Evolutionary conservation across 2,113 vertebrate species (phyloP).

Genomic region (Myocastor coypus): DNA sequence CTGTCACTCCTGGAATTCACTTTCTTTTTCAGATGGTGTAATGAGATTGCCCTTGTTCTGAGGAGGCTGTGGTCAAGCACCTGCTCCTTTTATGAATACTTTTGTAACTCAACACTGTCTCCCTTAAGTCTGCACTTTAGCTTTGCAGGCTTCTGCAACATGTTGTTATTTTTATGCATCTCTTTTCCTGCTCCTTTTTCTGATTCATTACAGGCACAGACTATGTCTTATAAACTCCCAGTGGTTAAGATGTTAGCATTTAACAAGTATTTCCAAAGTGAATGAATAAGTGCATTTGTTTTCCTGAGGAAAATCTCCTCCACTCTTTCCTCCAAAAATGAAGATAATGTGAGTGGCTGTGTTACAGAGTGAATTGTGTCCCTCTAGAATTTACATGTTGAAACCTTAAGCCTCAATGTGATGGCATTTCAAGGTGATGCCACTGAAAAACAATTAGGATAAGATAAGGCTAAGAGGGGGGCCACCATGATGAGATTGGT

Average conservation of each 20-base stretch:
- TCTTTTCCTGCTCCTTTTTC: neutral
- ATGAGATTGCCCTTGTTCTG: neutral
- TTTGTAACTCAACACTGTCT: neutral
- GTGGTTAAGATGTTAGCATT: neutral
- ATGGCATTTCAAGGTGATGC: neutral
- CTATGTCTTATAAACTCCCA: neutral
- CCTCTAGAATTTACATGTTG: no score
- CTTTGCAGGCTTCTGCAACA: neutral
- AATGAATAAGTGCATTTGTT: no score
- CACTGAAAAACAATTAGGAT: neutral
- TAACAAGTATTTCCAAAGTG: neutral
- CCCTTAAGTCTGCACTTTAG: neutral
- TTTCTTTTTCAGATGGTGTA: neutral
- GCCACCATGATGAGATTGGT: neutral
- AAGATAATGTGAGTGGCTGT: rapidly evolving
- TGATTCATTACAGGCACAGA: neutral
- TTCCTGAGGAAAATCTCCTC: neutral
- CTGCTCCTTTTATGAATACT: neutral
- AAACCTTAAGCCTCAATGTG: neutral
- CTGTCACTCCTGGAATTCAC: neutral
- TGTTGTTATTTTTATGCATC: neutral
- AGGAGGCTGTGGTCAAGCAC: neutral
- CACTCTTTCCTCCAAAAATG: neutral
- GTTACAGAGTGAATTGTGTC: no score
- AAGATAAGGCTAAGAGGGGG: neutral